A percentile compares a stretch with the other conserved stretches of the same genome.
These are phyloP conservation scores for Drosophila ohnishii DNA, from an alignment of 1,140 invertebrate genomes.

Conservation along the genomic window DNA sequence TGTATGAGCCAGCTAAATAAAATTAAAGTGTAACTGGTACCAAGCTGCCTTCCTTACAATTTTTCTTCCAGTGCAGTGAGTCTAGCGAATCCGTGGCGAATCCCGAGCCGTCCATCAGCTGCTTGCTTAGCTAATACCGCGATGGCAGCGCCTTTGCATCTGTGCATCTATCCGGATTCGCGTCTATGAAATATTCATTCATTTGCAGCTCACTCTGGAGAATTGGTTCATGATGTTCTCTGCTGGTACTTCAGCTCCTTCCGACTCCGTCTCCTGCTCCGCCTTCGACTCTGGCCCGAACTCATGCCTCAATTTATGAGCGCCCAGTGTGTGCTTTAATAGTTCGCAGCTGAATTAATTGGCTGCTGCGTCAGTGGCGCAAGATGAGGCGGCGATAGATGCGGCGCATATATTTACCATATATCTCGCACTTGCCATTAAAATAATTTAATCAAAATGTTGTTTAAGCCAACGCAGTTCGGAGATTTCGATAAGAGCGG, in stretches of 20 bases:
- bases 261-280: conserved; percentile 11
- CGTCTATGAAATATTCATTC: conserved; percentile 80
- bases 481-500: conserved; percentile 59
- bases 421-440: conserved; percentile 72
- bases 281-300: not conserved
- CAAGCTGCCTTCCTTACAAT: not conserved
- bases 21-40: no score
- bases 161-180: conserved; percentile 63
- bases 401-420: conserved; percentile 66
- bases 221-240: conserved; percentile 69
- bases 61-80: not conserved
- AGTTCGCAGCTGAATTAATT: conserved; percentile 80
- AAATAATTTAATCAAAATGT: conserved; percentile 81
- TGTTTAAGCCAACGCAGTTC: conserved; percentile 49
- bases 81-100: conserved; percentile 16
- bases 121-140: conserved; percentile 49
- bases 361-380: conserved; percentile 49
- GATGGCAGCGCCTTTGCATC: conserved; percentile 46
- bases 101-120: conserved; percentile 41
- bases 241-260: conserved; percentile 30
- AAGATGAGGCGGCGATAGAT: conserved; percentile 34
- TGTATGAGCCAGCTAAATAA: no score
- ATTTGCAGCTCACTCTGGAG: conserved; percentile 72
- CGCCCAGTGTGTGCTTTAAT: conserved; percentile 80
- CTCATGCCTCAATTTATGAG: conserved; percentile 73